Conservation (phyloP, 2,113 vertebrate genomes). For the Phocoena sinus region DNA sequence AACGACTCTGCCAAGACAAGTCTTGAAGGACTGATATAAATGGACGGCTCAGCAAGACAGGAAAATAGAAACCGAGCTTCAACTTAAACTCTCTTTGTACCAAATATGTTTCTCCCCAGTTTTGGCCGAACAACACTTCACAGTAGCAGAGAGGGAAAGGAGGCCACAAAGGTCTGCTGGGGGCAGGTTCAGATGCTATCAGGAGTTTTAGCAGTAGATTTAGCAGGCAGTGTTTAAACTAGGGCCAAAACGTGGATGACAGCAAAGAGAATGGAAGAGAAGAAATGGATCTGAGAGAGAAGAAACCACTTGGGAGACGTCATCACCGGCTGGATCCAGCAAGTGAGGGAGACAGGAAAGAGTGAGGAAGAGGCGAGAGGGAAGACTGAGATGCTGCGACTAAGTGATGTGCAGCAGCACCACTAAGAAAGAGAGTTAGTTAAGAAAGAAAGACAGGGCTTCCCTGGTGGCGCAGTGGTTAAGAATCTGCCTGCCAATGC, state of each 20-base stretch:
- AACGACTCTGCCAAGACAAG: not conserved
- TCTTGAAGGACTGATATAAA: not conserved
- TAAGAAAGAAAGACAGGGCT: not conserved
- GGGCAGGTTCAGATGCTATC: not conserved
- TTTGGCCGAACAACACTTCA: not conserved
- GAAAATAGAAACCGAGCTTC: not conserved
- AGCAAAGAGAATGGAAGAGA: not conserved
- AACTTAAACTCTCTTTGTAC: not conserved
- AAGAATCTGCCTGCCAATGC: no score
- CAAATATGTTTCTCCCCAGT: not conserved
- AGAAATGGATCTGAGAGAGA: not conserved
- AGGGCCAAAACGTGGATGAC: not conserved
- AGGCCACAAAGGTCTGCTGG: not conserved
- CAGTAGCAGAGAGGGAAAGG: not conserved
- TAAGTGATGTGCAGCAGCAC: not conserved
- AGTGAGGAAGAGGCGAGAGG: not conserved
- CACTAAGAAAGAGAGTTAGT: not conserved
- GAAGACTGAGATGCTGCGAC: not conserved
- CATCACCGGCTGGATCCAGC: not conserved
- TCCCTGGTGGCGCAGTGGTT: no score
- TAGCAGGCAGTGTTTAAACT: not conserved
- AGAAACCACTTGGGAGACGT: not conserved
- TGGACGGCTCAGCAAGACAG: not conserved
- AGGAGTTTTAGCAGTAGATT: not conserved
- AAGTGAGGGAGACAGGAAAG: not conserved